phyloP scores from a whole-genome alignment of 2,113 vertebrate genomes.

The Cryptotis parvus region DNA sequence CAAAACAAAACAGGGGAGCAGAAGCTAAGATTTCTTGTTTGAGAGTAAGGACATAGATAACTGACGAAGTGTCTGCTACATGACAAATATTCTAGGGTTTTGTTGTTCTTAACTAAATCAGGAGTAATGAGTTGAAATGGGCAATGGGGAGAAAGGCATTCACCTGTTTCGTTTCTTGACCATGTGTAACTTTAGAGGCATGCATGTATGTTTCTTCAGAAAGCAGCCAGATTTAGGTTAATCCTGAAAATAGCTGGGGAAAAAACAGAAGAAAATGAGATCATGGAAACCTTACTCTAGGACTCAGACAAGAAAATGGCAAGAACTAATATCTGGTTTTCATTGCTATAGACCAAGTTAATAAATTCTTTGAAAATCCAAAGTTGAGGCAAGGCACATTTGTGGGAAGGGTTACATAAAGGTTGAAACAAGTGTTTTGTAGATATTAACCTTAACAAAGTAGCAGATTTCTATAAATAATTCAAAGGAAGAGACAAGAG shows the following conservation, averaged over 20 bases:
- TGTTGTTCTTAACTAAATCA: not conserved
- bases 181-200: not conserved
- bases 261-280: slow-evolving; percentile 5
- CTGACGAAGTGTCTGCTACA: not conserved
- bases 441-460: slow-evolving; percentile 16
- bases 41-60: not conserved
- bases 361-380: slow-evolving; percentile 22
- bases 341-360: slow-evolving; percentile 11
- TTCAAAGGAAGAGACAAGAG: slow-evolving; percentile 1
- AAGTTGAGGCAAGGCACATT: not conserved
- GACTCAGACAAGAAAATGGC: not conserved
- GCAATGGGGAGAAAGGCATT: no score
- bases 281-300: not conserved
- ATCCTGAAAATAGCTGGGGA: not conserved
- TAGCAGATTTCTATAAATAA: slow-evolving; percentile 55
- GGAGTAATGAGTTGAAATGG: slow-evolving; percentile 31
- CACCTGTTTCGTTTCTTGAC: not conserved
- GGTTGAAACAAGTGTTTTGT: not conserved
- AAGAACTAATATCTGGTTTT: not conserved
- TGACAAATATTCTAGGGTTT: not conserved
- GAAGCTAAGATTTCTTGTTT: not conserved
- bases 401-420: not conserved
- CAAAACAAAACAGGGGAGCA: not conserved
- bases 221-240: not conserved
- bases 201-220: not conserved